Conservation (phyloP, 1,140 invertebrate genomes). For the Agraylea sexmaculata region DNA sequence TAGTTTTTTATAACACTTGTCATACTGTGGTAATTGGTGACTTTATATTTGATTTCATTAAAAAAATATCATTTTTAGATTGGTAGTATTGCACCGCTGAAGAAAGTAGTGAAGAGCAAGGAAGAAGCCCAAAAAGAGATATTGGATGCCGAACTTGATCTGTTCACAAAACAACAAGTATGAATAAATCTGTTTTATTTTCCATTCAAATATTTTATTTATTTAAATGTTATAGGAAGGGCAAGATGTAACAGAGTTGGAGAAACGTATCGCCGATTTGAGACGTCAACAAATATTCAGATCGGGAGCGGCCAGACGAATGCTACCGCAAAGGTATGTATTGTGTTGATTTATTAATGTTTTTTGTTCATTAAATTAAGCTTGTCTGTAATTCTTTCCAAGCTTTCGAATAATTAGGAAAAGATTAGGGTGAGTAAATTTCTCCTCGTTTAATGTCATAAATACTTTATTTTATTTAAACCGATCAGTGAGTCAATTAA, state of each 20-base stretch:
- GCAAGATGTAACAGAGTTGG: constrained; percentile 59
- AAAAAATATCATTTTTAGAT: too few relatives aligned
- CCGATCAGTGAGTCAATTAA: too few relatives aligned
- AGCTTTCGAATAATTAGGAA: constrained; percentile 38
- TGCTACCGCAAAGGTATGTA: constrained; percentile 13
- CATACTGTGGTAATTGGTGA: too few relatives aligned
- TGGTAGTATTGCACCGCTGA: too few relatives aligned
- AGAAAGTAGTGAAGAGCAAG: constrained; percentile 40
- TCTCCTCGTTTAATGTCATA: too few relatives aligned
- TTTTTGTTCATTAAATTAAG: constrained; percentile 1
- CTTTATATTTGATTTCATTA: too few relatives aligned
- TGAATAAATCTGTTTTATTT: constrained; percentile 21
- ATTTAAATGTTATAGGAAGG: constrained; percentile 41
- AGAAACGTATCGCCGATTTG: constrained; percentile 60
- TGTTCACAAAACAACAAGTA: constrained; percentile 71
- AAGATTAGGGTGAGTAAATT: constrained; percentile 29
- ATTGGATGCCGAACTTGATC: constrained; percentile 76
- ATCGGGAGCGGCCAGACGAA: constrained; percentile 11
- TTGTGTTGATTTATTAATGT: neutral
- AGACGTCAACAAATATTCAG: constrained; percentile 46
- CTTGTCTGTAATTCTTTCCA: constrained; percentile 23
- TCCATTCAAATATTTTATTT: constrained; percentile 2
- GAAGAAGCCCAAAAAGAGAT: constrained; percentile 71
- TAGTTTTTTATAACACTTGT: too few relatives aligned
- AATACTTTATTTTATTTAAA: too few relatives aligned